Conservation (phyloP, 2,113 vertebrate species). For the Choloepus hoffmanni region DNA sequence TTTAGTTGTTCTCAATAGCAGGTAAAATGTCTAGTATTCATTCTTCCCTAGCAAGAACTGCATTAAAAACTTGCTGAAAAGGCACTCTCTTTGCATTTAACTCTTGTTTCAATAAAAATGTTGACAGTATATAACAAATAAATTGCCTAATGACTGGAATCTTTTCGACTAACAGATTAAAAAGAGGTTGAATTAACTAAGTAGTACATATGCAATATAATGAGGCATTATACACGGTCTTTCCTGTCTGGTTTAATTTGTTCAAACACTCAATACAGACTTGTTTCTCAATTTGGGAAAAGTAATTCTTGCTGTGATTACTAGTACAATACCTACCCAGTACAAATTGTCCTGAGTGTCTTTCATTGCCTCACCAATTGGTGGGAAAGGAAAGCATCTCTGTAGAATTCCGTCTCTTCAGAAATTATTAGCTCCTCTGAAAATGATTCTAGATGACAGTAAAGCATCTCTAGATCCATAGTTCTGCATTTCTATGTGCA, state of each 20-base stretch:
- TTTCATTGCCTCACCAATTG: conserved; percentile 61
- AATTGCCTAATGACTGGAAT: conserved; percentile 40
- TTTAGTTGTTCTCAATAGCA: conserved; percentile 62
- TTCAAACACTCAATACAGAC: conserved; percentile 30
- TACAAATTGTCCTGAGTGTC: conserved; percentile 59
- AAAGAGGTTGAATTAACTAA: conserved; percentile 55
- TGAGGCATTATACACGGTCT: conserved; percentile 6
- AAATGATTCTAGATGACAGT: conserved; percentile 82
- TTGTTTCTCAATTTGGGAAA: conserved; percentile 64
- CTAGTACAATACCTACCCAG: conserved; percentile 26
- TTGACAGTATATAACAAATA: conserved; percentile 66
- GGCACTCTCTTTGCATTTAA: conserved; percentile 64
- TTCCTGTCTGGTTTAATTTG: conserved; percentile 63
- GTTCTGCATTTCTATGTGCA: conserved; percentile 82
- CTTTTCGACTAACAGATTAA: conserved; percentile 47
- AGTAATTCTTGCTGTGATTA: conserved; percentile 61
- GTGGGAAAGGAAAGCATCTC: conserved; percentile 35
- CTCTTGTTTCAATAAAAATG: conserved; percentile 65
- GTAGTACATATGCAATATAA: conserved; percentile 30
- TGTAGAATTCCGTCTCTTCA: conserved; percentile 67
- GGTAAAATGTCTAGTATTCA: conserved; percentile 73
- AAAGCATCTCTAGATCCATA: conserved; percentile 78
- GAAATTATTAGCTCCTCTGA: conserved; percentile 79
- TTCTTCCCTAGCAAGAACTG: conserved; percentile 51
- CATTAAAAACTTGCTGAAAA: conserved; percentile 75